These are phyloP conservation scores for Dendrocopos noguchii DNA, from an alignment of 2,113 vertebrate species.

Conservation along the genomic window DNA sequence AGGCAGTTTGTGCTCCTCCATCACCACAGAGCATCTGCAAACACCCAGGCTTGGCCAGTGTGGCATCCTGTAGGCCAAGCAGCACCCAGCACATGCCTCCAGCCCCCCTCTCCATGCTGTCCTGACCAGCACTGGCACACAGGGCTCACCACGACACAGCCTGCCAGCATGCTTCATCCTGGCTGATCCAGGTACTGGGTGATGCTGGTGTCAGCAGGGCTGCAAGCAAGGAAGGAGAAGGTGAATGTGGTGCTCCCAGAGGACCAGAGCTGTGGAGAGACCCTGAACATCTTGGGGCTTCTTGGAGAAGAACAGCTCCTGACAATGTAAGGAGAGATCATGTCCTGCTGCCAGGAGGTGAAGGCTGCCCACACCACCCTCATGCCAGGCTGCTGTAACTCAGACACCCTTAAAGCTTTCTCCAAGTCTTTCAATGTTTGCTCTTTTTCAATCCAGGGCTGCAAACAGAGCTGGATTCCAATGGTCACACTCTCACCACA, in stretches of 20 bases:
- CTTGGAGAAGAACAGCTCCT: background rate
- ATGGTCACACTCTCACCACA: background rate
- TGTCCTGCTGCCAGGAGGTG: background rate
- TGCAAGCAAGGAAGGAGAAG: background rate
- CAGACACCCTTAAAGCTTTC: background rate
- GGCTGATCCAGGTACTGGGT: background rate
- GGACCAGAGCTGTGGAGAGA: background rate
- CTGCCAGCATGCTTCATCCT: fast-evolving
- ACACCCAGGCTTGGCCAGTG: background rate
- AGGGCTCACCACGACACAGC: background rate
- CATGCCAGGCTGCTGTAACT: background rate
- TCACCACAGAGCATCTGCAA: background rate
- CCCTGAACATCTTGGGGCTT: background rate
- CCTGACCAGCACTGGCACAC: background rate
- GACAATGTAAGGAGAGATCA: background rate
- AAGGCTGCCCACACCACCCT: background rate
- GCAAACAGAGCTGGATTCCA: background rate
- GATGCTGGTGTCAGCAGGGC: background rate
- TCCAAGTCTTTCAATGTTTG: background rate
- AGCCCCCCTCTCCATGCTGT: background rate
- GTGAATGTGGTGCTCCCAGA: background rate
- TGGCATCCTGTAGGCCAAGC: background rate
- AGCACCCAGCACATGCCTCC: background rate
- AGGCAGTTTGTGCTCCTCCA: background rate
- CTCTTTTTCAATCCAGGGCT: background rate